Base-by-base conservation (phyloP, 2,888 invertebrate species). In the Polyommatus icarus region DNA sequence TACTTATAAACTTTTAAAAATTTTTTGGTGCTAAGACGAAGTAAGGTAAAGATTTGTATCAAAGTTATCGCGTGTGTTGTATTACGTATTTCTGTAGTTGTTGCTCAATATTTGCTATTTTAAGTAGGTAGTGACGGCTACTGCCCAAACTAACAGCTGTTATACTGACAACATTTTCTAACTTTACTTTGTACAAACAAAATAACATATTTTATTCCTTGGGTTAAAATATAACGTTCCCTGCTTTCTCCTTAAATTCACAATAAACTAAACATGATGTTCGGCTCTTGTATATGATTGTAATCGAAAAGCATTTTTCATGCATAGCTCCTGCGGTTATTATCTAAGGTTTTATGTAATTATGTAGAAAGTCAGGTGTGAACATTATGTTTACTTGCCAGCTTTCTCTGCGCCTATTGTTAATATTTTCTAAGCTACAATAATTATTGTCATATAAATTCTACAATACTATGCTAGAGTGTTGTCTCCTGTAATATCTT, bases 81-180 rank as follows among this genome's bases (percentile, higher is more conserved):
- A 79, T 86, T 86, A 46, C 71, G 71, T 76, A 73, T 77, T 73
- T 61, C 24, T 61, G 59, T 46, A 29, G 73, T 59, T 6, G 10
- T 84, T 83, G 84, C 85, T 84, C 84, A 87, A 87, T 87, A 87
- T 83, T 86, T 83, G 84, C 90, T 92, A 92, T 92, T 92, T 92
- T 91, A 85, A 87, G 89, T 89, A 87, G 86, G 89, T 89, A 87
- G 86, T 92, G 91, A 91, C 91, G 81, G 80, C 77, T 79, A 79
- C 81, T 81, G 79, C 80, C 76, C 59, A 40, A 75, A 36, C 24
- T 59, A 46, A 36, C 20, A 24, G 20, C n/a, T n/a, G n/a, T 24
- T 75, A 76, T 1, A 29, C 8, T 50, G 15, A 72, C 20, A 72
- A 36, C 1, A n/a, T 71, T 71, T 71, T 71, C 18, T 36, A 40